These are phyloP conservation scores for Ischnura elegans DNA, from an alignment of 2,888 invertebrate genomes.

Conservation along the genomic window DNA sequence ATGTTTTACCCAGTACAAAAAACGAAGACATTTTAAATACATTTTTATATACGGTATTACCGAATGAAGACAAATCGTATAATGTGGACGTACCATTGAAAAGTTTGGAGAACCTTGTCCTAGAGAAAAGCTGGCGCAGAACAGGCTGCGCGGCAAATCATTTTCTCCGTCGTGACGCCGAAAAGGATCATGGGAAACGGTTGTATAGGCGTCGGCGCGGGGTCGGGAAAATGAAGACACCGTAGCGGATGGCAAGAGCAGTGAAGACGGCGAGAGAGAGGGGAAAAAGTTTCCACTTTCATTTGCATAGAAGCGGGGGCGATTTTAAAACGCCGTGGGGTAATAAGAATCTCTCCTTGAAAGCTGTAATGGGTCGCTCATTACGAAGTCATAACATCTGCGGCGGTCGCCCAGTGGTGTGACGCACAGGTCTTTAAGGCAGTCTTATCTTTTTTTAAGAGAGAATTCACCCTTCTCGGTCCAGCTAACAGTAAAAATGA, in stretches of 20 bases:
- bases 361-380: constrained; percentile 62
- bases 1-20: too few relatives aligned
- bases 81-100: too few relatives aligned
- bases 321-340: constrained; percentile 14
- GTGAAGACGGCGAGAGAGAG: background rate
- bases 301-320: constrained; percentile 60
- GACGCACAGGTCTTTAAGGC: constrained; percentile 27
- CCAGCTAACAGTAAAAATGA: background rate
- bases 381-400: constrained; percentile 62
- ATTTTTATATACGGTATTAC: too few relatives aligned
- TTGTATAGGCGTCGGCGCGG: background rate
- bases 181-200: background rate
- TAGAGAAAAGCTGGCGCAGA: too few relatives aligned
- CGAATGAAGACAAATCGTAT: too few relatives aligned
- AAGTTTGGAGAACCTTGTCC: too few relatives aligned
- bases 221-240: background rate
- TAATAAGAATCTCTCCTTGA: constrained; percentile 45
- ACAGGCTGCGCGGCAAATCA: too few relatives aligned
- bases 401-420: background rate
- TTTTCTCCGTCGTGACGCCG: background rate
- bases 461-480: background rate
- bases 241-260: background rate
- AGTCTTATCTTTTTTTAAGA: constrained; percentile 20
- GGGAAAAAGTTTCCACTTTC: constrained; percentile 60
- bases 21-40: too few relatives aligned